Evolutionary conservation across 2,797 vertebrate species (phyloP).

Genomic region (Pelodytes ibericus): DNA sequence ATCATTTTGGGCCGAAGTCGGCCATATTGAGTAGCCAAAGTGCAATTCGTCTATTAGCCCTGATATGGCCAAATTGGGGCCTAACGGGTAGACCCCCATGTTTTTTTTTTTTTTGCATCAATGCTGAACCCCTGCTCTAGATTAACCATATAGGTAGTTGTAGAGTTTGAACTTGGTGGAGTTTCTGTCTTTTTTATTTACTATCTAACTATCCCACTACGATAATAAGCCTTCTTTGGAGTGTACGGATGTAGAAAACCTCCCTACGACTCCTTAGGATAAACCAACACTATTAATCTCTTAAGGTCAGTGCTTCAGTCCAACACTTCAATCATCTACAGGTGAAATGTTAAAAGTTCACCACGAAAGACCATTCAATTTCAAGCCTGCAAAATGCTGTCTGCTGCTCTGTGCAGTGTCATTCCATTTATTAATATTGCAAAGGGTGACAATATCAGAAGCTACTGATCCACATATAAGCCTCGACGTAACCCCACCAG

Average conservation of each 20-base stretch:
- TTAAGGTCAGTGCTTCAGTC: conserved; percentile 23
- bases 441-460: conserved; percentile 39
- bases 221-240: neutral
- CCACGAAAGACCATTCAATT: conserved; percentile 20
- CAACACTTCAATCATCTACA: conserved; percentile 20
- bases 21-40: too few species aligned
- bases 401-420: neutral
- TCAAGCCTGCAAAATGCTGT: neutral
- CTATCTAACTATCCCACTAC: too few species aligned
- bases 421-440: conserved; percentile 15
- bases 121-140: too few species aligned
- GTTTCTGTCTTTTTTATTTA: too few species aligned
- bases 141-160: too few species aligned
- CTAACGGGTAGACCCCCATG: too few species aligned
- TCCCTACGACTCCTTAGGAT: neutral
- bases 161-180: too few species aligned
- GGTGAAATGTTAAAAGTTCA: conserved; percentile 40
- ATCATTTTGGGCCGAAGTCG: too few species aligned
- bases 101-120: too few species aligned
- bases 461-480: conserved; percentile 56
- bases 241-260: neutral
- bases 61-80: too few species aligned
- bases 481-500: conserved; percentile 41
- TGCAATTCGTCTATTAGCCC: too few species aligned
- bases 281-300: conserved; percentile 7